These are phyloP conservation scores for Amphipyra tragopoginis DNA, from an alignment of 2,888 invertebrate species.

Conservation along the genomic window DNA sequence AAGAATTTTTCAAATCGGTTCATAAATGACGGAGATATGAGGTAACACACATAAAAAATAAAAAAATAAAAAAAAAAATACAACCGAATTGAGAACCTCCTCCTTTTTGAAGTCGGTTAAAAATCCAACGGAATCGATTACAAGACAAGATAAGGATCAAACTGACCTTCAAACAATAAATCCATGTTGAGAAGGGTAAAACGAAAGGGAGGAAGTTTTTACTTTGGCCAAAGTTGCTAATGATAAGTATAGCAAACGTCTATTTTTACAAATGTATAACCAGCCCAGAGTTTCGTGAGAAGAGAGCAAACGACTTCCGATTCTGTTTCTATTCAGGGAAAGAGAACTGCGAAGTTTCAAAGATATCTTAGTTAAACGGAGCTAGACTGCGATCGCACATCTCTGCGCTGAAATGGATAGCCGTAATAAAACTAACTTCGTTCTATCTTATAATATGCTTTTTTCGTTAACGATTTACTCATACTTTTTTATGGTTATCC, in stretches of 20 bases:
- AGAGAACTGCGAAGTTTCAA: slow-evolving; percentile 29
- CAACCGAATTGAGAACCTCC: too few species aligned
- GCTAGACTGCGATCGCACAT: slow-evolving; percentile 35
- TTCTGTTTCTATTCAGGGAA: slow-evolving; percentile 44
- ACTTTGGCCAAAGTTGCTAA: slow-evolving; percentile 56
- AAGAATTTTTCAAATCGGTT: too few species aligned
- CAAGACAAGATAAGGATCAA: slow-evolving; percentile 60
- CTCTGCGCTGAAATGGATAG: slow-evolving; percentile 41
- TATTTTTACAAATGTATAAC: slow-evolving; percentile 52
- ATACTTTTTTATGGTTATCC: slow-evolving; percentile 1
- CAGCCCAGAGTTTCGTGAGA: slow-evolving; percentile 21
- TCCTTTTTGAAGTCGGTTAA: too few species aligned
- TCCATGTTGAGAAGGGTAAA: slow-evolving; percentile 65
- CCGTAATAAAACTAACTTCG: slow-evolving; percentile 46
- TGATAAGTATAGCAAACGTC: slow-evolving; percentile 57
- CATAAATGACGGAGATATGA: too few species aligned
- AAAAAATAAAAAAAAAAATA: too few species aligned
- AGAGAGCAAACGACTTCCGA: slow-evolving; percentile 36
- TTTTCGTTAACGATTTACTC: slow-evolving; percentile 10
- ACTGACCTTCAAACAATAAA: slow-evolving; percentile 65
- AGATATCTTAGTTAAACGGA: slow-evolving; percentile 47
- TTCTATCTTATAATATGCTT: slow-evolving; percentile 20
- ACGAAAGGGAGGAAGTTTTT: slow-evolving; percentile 61
- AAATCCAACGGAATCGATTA: slow-evolving; percentile 59
- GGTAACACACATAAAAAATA: too few species aligned